Evolutionary conservation across 2,113 vertebrate genomes (phyloP).

Genomic region (Aplodontia rufa): DNA sequence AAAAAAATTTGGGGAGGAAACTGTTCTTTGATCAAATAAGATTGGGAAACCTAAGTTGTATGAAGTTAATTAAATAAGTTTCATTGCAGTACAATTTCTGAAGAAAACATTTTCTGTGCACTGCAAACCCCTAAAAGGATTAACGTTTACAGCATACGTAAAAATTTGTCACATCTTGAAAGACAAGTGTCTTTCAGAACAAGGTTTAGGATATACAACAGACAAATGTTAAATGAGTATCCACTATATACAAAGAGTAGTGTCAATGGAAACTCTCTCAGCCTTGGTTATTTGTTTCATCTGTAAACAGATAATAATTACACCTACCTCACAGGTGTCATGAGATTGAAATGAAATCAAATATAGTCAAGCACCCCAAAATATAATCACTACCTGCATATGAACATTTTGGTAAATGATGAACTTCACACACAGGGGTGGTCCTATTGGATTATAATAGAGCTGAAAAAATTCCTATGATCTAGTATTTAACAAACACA

Average conservation of each 20-base stretch:
- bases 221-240: neutral
- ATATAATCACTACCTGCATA: neutral
- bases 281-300: neutral
- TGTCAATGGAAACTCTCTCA: neutral
- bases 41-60: neutral
- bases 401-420: neutral
- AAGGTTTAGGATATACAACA: neutral
- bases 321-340: neutral
- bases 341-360: neutral
- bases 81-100: constrained; percentile 3
- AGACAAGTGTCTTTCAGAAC: neutral
- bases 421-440: neutral
- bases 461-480: neutral
- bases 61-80: constrained; percentile 31
- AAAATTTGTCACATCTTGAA: neutral
- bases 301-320: neutral
- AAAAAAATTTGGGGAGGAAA: neutral
- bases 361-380: neutral
- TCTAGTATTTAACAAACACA: neutral
- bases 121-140: neutral
- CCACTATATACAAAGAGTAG: neutral
- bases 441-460: neutral
- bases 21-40: neutral
- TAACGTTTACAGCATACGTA: neutral
- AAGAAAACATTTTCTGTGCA: neutral